Percentiles rank a stretch among this genome's conserved stretches.
Conservation (phyloP, 2,888 invertebrate genomes). For the Liodrosophila aerea region DNA sequence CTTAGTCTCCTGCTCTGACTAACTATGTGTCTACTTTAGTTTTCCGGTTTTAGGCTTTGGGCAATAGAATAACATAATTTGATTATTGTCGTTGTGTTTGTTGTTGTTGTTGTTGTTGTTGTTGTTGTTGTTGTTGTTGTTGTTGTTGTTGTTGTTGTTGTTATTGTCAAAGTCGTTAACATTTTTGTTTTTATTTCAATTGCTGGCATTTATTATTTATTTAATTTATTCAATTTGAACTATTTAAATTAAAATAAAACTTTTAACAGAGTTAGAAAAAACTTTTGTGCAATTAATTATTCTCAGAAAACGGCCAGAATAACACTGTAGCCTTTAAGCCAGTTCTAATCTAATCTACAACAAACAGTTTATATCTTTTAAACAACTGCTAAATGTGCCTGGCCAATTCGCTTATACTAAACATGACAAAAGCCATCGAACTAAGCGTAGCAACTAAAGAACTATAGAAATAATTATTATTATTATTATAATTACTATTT, state of each 20-base stretch:
- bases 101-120: constrained; percentile 29
- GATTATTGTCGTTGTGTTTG: constrained; percentile 39
- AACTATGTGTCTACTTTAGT: constrained; percentile 24
- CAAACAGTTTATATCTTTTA: constrained; percentile 14
- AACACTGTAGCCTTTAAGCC: constrained; percentile 13
- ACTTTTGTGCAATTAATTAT: background rate
- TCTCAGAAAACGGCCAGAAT: constrained; percentile 1
- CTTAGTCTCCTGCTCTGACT: background rate
- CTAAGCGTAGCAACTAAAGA: constrained; percentile 10
- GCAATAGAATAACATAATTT: constrained; percentile 67
- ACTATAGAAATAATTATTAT: background rate
- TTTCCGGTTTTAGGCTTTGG: constrained; percentile 35
- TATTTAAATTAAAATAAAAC: no score
- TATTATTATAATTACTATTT: constrained; percentile 31
- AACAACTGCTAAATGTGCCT: background rate
- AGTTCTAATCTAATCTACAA: constrained; percentile 26
- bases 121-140: constrained; percentile 22
- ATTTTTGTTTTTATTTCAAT: constrained; percentile 33
- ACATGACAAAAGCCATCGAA: constrained; percentile 18
- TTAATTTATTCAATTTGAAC: no score
- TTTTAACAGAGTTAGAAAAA: no score
- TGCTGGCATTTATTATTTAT: no score
- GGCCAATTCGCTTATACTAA: background rate
- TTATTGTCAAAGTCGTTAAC: no score
- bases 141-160: constrained; percentile 31